A percentile compares a stretch with the other conserved stretches of the same genome.
Evolutionary conservation across 2,797 vertebrate genomes (phyloP).

Genomic region (Centroberyx gerrardi): DNA sequence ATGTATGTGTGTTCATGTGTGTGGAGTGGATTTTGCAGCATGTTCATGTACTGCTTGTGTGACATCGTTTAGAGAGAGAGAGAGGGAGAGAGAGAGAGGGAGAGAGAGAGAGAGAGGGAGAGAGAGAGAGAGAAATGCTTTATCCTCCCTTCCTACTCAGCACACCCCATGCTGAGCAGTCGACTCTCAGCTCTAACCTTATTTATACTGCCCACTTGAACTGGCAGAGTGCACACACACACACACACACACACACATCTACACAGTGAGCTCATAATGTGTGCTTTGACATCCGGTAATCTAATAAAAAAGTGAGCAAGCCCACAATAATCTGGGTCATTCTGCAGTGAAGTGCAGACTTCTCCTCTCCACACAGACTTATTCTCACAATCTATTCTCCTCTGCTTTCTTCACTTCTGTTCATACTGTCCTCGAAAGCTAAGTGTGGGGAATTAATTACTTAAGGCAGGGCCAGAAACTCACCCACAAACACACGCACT

Average conservation of each 20-base stretch:
- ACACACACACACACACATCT: constrained; percentile 40
- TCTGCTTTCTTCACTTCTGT: constrained; percentile 36
- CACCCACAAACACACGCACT: constrained; percentile 36
- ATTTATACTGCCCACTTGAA: constrained; percentile 63
- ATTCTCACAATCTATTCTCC: constrained; percentile 31
- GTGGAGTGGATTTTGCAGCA: constrained; percentile 49
- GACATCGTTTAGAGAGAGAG: constrained; percentile 24
- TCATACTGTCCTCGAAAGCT: constrained; percentile 39
- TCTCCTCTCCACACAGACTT: constrained; percentile 13
- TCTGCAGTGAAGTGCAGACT: constrained; percentile 36
- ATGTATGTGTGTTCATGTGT: constrained; percentile 14
- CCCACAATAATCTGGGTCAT: constrained; percentile 24
- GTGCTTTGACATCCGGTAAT: constrained; percentile 26
- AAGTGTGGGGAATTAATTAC: constrained; percentile 50
- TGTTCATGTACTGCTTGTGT: constrained; percentile 58
- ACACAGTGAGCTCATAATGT: constrained; percentile 14
- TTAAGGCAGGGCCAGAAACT: constrained; percentile 40
- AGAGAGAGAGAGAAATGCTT: constrained; percentile 39
- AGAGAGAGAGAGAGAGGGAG: constrained; percentile 37
- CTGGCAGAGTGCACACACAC: constrained; percentile 31
- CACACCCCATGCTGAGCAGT: constrained; percentile 50
- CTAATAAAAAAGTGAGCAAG: constrained; percentile 34
- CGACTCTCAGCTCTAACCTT: constrained; percentile 53
- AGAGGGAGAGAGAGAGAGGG: background rate
- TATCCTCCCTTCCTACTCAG: constrained; percentile 57